Evolutionary conservation across 2,888 invertebrate species (phyloP).

Genomic region (Agriopis leucophaearia): DNA sequence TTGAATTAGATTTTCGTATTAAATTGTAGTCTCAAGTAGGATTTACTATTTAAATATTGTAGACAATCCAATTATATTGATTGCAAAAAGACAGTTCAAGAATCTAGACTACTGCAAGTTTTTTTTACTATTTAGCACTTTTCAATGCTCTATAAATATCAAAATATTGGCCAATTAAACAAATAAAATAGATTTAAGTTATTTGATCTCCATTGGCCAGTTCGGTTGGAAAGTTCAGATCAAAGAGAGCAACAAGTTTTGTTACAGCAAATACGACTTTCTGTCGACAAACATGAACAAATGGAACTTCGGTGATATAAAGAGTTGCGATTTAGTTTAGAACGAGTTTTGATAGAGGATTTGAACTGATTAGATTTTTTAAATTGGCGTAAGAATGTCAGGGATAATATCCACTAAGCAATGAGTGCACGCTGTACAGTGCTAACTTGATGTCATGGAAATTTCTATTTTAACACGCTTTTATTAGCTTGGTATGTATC

Average conservation of each 20-base stretch:
- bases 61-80: no score
- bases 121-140: neutral
- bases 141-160: neutral
- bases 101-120: no score
- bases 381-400: neutral
- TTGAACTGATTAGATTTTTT: neutral
- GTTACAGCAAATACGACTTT: slow-evolving; percentile 1
- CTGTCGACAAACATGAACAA: neutral
- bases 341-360: neutral
- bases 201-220: slow-evolving; percentile 24
- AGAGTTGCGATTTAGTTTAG: neutral
- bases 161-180: neutral
- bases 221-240: slow-evolving; percentile 21
- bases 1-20: no score
- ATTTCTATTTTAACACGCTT: no score
- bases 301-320: neutral
- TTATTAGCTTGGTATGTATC: no score
- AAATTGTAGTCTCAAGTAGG: no score
- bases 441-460: no score
- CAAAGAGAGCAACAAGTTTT: slow-evolving; percentile 29
- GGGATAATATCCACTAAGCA: no score
- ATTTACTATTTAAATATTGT: no score
- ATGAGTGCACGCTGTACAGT: no score
- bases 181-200: neutral
- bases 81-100: no score